Evolutionary conservation across 2,888 invertebrate genomes (phyloP), one percentile per base, ranked within the genome.

Genomic region (Cynaeus angustus): DNA sequence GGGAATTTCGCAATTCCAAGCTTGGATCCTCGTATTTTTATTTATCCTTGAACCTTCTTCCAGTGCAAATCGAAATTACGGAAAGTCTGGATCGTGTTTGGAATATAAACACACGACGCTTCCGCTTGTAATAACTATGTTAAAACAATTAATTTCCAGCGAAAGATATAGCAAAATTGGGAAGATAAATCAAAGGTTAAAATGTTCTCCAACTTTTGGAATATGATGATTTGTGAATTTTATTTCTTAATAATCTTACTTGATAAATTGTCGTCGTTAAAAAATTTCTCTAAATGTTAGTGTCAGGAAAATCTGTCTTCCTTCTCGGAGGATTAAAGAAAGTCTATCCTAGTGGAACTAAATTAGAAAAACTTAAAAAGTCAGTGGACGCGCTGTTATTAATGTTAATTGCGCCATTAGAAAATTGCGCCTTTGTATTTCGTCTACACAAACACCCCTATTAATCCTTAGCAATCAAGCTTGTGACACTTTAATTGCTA

Each of bases 401-500:
- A 28, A 41, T 56, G 26, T 56, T 56, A 43, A 56, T 43, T n/a
- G 41, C 28, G 8, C 38, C 26, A 43, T 13, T 56, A 43, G 56
- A 56, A 56, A 55, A 43, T 56, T 43, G 14, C 28, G 7, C 28
- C 26, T n/a, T 41, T 14, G 16, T 38, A 12, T 56, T 56, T 41
- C 9, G 26, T 16, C 43, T 43, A 48, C 21, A 45, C 46, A 45
- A 59, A 28, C 45, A 16, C 46, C 46, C 46, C 45, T 48, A 59
- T 59, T 48, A 59, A 59, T 59, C 59, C 37, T 59, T 45, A 12
- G 46, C 59, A 59, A 59, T 59, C 59, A 59, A 33, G 33, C 21
- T 46, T 45, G 59, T 59, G 59, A 59, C 59, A 48, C 10, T 59
- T 59, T 59, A 59, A 59, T 59, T 59, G 58, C 45, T 45, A 45